phyloP scores from a whole-genome alignment of 2,888 invertebrate species.

The Incurvaria masculella region DNA sequence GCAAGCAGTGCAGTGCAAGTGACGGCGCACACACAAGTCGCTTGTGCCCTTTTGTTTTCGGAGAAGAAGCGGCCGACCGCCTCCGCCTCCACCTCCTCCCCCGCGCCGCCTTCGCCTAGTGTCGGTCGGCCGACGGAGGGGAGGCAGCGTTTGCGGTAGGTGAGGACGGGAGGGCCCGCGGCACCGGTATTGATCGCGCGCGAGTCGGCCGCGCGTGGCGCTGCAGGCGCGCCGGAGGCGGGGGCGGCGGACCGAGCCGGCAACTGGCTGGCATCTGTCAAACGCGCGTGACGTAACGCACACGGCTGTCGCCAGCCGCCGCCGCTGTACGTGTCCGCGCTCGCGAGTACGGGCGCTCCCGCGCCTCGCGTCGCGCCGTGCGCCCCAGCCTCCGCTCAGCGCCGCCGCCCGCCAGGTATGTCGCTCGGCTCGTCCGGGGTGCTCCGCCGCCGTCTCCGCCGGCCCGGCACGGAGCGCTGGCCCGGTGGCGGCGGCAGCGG shows the following conservation, averaged over 20 bases:
- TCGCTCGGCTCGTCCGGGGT: slow-evolving; percentile 1
- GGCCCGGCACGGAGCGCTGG: slow-evolving; percentile 30
- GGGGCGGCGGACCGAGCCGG: slow-evolving; percentile 15
- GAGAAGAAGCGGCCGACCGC: too few relatives aligned
- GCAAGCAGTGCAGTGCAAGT: too few relatives aligned
- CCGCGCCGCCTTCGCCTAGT: slow-evolving; percentile 6
- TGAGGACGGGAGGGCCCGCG: too few relatives aligned
- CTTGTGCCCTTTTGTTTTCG: too few relatives aligned
- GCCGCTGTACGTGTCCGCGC: slow-evolving; percentile 30
- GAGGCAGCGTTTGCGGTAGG: slow-evolving; percentile 5
- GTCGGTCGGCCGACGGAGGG: slow-evolving; percentile 13
- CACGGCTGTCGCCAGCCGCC: slow-evolving; percentile 29
- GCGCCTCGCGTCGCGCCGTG: slow-evolving; percentile 13
- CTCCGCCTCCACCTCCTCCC: slow-evolving; percentile 8
- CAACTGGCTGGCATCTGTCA: slow-evolving; percentile 33
- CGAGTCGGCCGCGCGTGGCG: background rate
- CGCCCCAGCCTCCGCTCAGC: slow-evolving; percentile 23
- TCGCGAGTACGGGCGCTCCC: slow-evolving; percentile 21
- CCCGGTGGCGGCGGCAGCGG: slow-evolving; percentile 30
- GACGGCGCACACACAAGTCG: too few relatives aligned
- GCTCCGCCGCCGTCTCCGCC: slow-evolving; percentile 17
- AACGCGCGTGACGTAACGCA: slow-evolving; percentile 37
- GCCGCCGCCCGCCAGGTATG: slow-evolving; percentile 21
- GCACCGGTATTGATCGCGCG: background rate
- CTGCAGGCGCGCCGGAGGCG: slow-evolving; percentile 15